Evolutionary conservation across 2,113 vertebrate genomes (phyloP), one percentile per base, ranked within the genome.

Genomic region (Phylloscopus whistleri): DNA sequence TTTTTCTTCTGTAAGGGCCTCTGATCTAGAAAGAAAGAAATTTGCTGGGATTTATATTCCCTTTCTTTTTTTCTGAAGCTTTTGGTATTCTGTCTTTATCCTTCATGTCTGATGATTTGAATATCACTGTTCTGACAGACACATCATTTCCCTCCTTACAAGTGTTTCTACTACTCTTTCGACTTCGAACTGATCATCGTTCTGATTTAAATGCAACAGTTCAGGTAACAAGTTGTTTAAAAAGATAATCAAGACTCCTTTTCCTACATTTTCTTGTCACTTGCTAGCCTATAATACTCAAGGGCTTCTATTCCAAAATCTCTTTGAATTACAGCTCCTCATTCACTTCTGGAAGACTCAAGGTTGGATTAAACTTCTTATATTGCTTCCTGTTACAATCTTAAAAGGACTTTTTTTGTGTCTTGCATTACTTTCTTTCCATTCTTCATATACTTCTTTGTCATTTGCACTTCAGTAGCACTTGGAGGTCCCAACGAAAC

Each of bases 181-280:
- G 33, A 46, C 56, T 92, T 58, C 23, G 3, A 89, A 64, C 48
- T 62, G 64, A 95, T 82, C 82, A 84, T 46, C 20, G 13, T 69
- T 87, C 81, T 70, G 76, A 94, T 87, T 95, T 76, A 85, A 92
- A 93, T 84, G 67, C 77, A 95, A 67, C 13, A 58, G 62, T 93
- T 89, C 81, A 58, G 53, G 78, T 64, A 94, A 76, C 17, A 81
- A 79, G 53, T 63, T 78, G 59, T 49, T 63, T 59, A 73, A 83
- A 95, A 90, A 85, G 46, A 84, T 89, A 91, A 78, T 63, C 87
- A 81, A 58, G 70, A 23, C 26, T 82, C n/a, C 12, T 64, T 55
- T 93, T 75, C 43, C 30, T 83, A 56, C 28, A 18, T 70, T 86
- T 91, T 59, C 87, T 77, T 94, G 72, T 94, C 72, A 63, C 35